phyloP scores from a whole-genome alignment of 2,888 invertebrate species.

The Patella ulyssiponensis region DNA sequence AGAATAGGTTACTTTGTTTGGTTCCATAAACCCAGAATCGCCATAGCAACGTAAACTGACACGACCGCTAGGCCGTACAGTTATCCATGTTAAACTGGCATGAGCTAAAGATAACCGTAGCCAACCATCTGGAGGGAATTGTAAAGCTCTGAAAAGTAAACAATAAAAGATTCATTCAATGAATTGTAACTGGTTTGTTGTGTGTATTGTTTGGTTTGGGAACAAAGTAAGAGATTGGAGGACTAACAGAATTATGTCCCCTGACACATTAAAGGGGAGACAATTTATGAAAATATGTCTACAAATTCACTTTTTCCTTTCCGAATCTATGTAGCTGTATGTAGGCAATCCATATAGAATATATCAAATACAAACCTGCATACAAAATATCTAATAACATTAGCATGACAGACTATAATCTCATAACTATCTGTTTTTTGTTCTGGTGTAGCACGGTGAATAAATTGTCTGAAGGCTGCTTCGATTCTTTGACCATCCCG shows the following conservation, averaged over 20 bases:
- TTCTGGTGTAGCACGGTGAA: constrained; percentile 86
- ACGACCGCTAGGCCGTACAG: constrained; percentile 86
- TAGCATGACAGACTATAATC: constrained; percentile 95
- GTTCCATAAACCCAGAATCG: constrained; percentile 92
- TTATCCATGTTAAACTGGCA: constrained; percentile 92
- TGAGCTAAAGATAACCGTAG: constrained; percentile 91
- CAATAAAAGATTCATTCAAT: neutral
- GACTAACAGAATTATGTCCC: too few relatives aligned
- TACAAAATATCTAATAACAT: constrained; percentile 89
- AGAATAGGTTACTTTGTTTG: constrained; percentile 74
- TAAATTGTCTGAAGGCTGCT: constrained; percentile 93
- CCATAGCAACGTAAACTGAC: constrained; percentile 87
- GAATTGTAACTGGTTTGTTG: too few relatives aligned
- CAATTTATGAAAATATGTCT: too few relatives aligned
- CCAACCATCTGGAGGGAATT: constrained; percentile 98
- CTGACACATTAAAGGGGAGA: too few relatives aligned
- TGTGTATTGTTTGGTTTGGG: too few relatives aligned
- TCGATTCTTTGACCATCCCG: constrained; percentile 95
- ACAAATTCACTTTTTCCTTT: too few relatives aligned
- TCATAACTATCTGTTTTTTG: constrained; percentile 90
- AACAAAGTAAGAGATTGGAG: too few relatives aligned
- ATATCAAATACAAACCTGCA: constrained; percentile 63
- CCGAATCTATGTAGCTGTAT: too few relatives aligned
- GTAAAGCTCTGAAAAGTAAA: constrained; percentile 84
- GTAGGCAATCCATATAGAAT: too few relatives aligned